phyloP scores from a whole-genome alignment of 2,888 invertebrate species.

The Hedychridium roseum region DNA sequence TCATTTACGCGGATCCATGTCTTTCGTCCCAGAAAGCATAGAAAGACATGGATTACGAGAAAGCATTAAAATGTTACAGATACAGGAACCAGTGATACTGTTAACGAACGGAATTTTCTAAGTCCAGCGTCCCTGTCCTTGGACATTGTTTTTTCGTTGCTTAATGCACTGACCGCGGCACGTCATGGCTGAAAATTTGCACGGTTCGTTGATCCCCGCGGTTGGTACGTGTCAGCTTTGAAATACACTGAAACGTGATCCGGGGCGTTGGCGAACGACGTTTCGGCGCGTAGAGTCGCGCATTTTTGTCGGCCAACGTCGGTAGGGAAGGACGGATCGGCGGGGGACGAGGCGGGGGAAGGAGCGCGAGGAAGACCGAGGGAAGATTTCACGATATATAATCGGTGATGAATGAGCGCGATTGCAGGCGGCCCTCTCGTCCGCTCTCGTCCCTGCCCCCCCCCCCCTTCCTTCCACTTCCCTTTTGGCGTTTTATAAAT shows the following conservation, averaged over 20 bases:
- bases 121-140: no score
- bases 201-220: background rate
- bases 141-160: no score
- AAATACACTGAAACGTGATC: slow-evolving; percentile 10
- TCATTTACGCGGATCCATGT: background rate
- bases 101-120: no score
- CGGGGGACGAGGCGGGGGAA: slow-evolving; percentile 5
- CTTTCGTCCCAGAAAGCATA: no score
- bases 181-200: no score
- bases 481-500: slow-evolving; percentile 56
- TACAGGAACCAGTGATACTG: no score
- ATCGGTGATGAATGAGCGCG: slow-evolving; percentile 45
- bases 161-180: no score
- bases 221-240: slow-evolving; percentile 1
- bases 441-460: slow-evolving; percentile 17
- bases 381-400: slow-evolving; percentile 51
- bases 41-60: no score
- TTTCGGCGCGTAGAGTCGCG: no score
- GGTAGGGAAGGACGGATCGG: background rate
- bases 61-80: no score
- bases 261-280: slow-evolving; percentile 9
- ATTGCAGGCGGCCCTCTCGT: slow-evolving; percentile 33
- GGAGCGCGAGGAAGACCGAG: slow-evolving; percentile 7
- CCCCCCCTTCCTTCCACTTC: no score
- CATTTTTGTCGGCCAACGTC: no score